Base-by-base conservation (phyloP, 2,888 invertebrate genomes). In the Panzeria rudis region DNA sequence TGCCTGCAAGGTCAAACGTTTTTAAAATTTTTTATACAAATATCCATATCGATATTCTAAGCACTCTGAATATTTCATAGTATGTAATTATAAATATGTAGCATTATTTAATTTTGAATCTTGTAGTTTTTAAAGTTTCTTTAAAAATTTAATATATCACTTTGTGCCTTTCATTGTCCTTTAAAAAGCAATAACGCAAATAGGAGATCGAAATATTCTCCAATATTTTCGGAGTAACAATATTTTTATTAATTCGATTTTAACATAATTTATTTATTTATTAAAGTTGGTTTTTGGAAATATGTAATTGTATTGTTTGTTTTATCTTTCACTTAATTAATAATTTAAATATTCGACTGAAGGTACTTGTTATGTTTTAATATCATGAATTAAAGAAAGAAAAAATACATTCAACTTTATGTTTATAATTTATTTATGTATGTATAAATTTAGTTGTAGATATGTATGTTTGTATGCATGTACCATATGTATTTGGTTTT, bases 311-410 rank as follows among this genome's bases (percentile, higher is more conserved):
- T 52, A 35, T 73, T 5, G 25, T 32, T 64, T 73, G 29, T 29
- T 56, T 68, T 23, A 15, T 17, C 4, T 52, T 76, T 82, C 44
- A 44, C 29, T 68, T 69, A 25, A 59, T 62, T 71, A 62, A 38
- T 75, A 25, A 69, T 78, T 68, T 62, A 68, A 66, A 77, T 62
- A 77, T 84, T 56, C 47, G 81, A 61, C 76, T 80, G 80, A 77
- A 84, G 84, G 81, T 84, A 84, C 84, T 81, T 68, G 68, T 77
- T 77, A 68, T 56, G 73, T 54, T 69, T n/a, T 56, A 3, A 56
- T 52, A 71, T 29, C 44, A 61, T 64, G 3, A 75, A 62, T 41
- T 35, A 32, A 66, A 69, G 6, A 20, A 50, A 52, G 44, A 72
- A 47, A 59, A 79, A n/a, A n/a, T n/a, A n/a, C n/a, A n/a, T n/a